Percentiles rank a stretch among this genome's conserved stretches.
Conservation (phyloP, 2,888 invertebrate species). For the Apodemia arnacis region DNA sequence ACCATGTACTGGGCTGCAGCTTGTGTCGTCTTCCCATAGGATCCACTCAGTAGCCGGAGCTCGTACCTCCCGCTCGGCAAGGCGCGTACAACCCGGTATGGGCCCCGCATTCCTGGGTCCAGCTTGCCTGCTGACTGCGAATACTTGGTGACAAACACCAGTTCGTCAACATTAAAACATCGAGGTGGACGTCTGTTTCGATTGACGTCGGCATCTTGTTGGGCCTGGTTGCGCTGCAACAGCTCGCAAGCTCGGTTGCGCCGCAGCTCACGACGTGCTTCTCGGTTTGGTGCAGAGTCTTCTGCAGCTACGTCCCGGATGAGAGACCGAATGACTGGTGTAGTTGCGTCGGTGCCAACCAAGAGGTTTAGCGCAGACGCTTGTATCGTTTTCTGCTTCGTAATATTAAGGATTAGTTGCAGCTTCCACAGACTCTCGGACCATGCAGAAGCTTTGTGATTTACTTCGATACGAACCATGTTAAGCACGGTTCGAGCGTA, state of each 20-base stretch:
- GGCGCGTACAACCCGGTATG: conserved; percentile 43
- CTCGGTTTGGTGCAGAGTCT: conserved; percentile 26
- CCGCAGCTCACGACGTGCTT: conserved; percentile 1
- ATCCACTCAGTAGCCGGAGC: conserved; percentile 59
- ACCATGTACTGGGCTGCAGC: conserved; percentile 73
- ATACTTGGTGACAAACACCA: conserved; percentile 71
- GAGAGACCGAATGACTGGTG: conserved; percentile 10
- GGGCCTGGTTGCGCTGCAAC: conserved; percentile 7
- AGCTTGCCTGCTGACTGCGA: conserved; percentile 70
- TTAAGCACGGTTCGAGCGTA: conserved; percentile 58
- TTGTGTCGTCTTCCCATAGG: conserved; percentile 69
- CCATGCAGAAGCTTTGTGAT: conserved; percentile 24
- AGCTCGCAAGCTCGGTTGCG: conserved; percentile 23
- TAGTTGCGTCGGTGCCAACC: not conserved
- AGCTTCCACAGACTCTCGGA: conserved; percentile 34
- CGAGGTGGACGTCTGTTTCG: conserved; percentile 22
- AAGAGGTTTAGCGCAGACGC: conserved; percentile 13
- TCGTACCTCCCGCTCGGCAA: conserved; percentile 55
- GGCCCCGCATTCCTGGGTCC: conserved; percentile 66
- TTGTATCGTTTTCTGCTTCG: conserved; percentile 19
- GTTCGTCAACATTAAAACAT: conserved; percentile 13
- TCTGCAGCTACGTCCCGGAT: not conserved
- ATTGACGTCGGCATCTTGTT: conserved; percentile 41
- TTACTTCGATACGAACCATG: conserved; percentile 31
- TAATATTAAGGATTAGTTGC: conserved; percentile 13